Evolutionary conservation across 2,113 vertebrate genomes (phyloP).

Genomic region (Gnathonemus longibarbis): DNA sequence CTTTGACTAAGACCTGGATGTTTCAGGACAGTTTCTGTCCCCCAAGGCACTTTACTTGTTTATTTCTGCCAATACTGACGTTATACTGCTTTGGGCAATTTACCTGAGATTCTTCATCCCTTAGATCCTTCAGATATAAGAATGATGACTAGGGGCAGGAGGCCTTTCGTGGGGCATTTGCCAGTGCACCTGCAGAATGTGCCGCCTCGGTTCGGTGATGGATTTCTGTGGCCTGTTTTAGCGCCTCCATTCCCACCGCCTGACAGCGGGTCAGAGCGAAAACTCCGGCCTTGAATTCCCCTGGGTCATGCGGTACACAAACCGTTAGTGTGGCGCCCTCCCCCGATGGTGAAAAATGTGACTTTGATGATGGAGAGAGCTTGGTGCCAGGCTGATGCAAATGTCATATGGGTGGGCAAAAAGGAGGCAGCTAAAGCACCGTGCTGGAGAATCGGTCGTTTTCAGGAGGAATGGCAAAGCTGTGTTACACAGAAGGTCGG

Average conservation of each 20-base stretch:
- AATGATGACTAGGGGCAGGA: neutral
- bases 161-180: neutral
- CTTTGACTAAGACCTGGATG: neutral
- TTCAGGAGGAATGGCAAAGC: neutral
- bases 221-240: slow-evolving; percentile 6
- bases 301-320: slow-evolving; percentile 23
- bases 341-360: neutral
- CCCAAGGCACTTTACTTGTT: neutral
- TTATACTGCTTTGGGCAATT: neutral
- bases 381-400: neutral
- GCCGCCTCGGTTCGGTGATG: neutral
- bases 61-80: neutral
- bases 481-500: neutral
- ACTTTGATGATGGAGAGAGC: slow-evolving; percentile 15
- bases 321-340: neutral
- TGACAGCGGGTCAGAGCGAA: neutral
- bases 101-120: neutral
- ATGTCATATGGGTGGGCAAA: neutral
- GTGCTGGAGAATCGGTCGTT: neutral
- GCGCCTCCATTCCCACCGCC: neutral
- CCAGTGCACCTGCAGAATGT: neutral
- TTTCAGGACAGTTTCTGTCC: neutral
- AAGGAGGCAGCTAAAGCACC: neutral
- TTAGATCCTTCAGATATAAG: neutral
- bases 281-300: slow-evolving; percentile 31